phyloP scores from a whole-genome alignment of 2,113 vertebrate genomes.

The Nestor notabilis region DNA sequence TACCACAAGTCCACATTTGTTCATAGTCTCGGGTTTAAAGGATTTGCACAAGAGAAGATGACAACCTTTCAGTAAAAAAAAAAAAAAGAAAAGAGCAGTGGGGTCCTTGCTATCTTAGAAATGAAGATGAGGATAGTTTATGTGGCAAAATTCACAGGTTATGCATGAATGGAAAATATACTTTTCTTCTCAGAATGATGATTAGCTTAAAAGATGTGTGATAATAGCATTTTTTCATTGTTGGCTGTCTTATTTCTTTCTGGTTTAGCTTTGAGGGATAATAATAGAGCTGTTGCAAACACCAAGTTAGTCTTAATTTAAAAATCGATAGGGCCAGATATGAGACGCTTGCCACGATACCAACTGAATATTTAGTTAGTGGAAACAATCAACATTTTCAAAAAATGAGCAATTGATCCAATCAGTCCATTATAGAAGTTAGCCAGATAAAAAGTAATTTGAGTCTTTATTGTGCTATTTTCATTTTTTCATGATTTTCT shows the following conservation, averaged over 20 bases:
- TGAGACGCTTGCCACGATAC: background rate
- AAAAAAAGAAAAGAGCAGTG: background rate
- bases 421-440: background rate
- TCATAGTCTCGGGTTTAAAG: background rate
- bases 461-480: background rate
- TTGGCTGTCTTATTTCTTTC: background rate
- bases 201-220: background rate
- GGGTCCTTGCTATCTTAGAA: background rate
- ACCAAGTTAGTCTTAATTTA: background rate
- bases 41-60: slow-evolving; percentile 26
- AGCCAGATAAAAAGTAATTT: background rate
- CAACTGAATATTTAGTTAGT: background rate
- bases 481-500: background rate
- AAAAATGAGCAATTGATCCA: background rate
- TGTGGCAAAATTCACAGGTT: background rate
- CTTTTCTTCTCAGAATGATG: background rate
- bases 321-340: background rate
- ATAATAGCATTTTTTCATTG: background rate
- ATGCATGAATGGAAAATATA: background rate
- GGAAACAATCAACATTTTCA: background rate
- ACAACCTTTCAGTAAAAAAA: slow-evolving; percentile 18
- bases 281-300: background rate
- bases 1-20: background rate
- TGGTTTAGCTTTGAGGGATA: background rate
- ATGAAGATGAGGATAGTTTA: background rate